Evolutionary conservation across 2,888 invertebrate species (phyloP), one percentile per base, ranked within the genome.

Genomic region (Copidosoma aretas): DNA sequence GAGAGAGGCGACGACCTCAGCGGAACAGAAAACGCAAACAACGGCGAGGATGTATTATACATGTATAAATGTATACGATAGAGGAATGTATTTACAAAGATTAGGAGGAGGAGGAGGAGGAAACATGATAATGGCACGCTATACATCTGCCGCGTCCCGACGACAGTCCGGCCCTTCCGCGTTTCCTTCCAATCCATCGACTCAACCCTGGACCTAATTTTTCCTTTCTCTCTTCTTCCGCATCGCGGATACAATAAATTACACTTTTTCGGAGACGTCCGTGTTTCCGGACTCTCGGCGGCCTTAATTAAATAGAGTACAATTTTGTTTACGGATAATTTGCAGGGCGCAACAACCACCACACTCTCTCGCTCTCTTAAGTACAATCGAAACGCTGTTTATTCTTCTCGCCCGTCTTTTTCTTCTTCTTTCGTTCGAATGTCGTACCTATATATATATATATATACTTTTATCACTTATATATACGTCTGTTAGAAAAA

Each of bases 31-130:
- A 39, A 60, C 64, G 56, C 64, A 67, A 71, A 68, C 60, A 68
- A 66, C 68, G 66, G 65, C 53, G 66, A 68, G 65, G 58, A 49
- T 62, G 56, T 64, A 63, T 59, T 57, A 60, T 39, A 62, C 51
- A 56, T 68, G 54, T 21, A 54, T 4, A 24, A 3, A 32, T 32
- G n/a, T n/a, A n/a, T 32, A 32, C 32, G 15, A 54, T 52, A 65
- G 56, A 65, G 71, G 64, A 71, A 68, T 68, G 60, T 71, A 71
- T 71, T 71, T 71, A 68, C 68, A 68, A 58, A 67, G 63, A 64
- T 3, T 32, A 32, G 32, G 32, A 32, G 32, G 3, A 8, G 32
- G 3, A 32, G 41, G 39, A 54, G 49, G 52, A 51, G 41, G 53
- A 67, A 63, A 62, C 56, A 66, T 68, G 65, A 59, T 66, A 71